These are phyloP conservation scores for Myripristis jacobus DNA, from an alignment of 2,797 vertebrate species.

Conservation along the genomic window DNA sequence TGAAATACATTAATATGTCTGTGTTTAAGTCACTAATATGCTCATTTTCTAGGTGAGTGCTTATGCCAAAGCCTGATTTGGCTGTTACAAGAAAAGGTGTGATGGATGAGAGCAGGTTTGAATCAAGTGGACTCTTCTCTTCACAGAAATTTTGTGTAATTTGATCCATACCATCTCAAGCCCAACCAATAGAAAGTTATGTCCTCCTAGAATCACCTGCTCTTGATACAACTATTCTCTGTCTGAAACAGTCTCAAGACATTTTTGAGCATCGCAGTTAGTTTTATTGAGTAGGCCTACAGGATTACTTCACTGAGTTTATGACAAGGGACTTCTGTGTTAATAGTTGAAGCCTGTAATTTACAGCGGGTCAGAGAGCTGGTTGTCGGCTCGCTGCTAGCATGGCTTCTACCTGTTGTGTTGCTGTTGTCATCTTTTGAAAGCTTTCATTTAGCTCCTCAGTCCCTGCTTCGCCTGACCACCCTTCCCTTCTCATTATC, in stretches of 20 bases:
- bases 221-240: too few species aligned
- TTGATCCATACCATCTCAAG: too few species aligned
- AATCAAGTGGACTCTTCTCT: background rate
- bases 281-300: background rate
- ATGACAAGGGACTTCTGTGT: background rate
- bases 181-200: too few species aligned
- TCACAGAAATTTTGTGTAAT: too few species aligned
- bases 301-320: background rate
- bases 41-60: background rate
- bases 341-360: constrained; percentile 16
- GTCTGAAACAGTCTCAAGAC: too few species aligned
- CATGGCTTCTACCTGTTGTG: constrained; percentile 70
- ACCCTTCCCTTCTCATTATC: background rate
- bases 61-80: background rate
- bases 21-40: background rate
- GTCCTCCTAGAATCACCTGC: too few species aligned
- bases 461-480: constrained; percentile 22
- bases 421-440: constrained; percentile 40
- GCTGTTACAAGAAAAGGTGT: background rate
- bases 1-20: too few species aligned
- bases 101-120: background rate
- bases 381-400: constrained; percentile 53
- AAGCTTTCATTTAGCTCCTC: constrained; percentile 36
- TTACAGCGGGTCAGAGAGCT: constrained; percentile 28
- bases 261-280: background rate